These are phyloP conservation scores for Syrista parreyssii DNA, from an alignment of 2,888 invertebrate genomes.

Conservation along the genomic window DNA sequence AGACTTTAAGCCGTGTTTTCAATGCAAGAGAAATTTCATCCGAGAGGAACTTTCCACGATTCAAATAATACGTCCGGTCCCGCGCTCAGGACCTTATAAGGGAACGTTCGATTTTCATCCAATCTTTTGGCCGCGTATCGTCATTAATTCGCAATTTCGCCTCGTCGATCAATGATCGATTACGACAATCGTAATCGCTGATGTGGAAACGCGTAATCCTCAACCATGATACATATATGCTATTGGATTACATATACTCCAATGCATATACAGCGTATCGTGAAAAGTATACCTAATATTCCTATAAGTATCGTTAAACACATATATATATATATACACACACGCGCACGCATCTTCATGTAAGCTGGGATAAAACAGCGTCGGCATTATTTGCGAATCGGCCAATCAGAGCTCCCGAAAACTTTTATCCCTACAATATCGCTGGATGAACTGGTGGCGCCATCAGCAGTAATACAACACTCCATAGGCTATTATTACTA, in stretches of 20 bases:
- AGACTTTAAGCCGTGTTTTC: not conserved
- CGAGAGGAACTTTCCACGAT: not conserved
- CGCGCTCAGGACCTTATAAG: slow-evolving; percentile 19
- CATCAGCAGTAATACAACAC: slow-evolving; percentile 49
- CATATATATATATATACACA: not conserved
- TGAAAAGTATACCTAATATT: not conserved
- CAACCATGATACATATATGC: not conserved
- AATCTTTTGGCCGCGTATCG: slow-evolving; percentile 11
- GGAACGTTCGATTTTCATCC: slow-evolving; percentile 35
- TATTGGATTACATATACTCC: not conserved
- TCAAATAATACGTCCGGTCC: not conserved
- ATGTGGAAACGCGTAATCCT: slow-evolving; percentile 31
- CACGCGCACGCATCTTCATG: not conserved
- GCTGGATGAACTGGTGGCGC: slow-evolving; percentile 37
- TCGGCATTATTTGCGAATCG: not conserved
- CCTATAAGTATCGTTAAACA: not conserved
- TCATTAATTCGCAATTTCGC: slow-evolving; percentile 39
- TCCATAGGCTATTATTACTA: slow-evolving; percentile 44
- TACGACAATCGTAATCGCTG: slow-evolving; percentile 41
- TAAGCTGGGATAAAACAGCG: not conserved
- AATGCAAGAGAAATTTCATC: not conserved
- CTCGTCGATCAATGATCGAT: slow-evolving; percentile 34
- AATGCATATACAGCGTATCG: not conserved
- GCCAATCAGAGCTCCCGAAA: not conserved
- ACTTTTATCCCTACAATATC: slow-evolving; percentile 36